Evolutionary conservation across 2,113 vertebrate genomes (phyloP).

Genomic region (Tringa solitaria): DNA sequence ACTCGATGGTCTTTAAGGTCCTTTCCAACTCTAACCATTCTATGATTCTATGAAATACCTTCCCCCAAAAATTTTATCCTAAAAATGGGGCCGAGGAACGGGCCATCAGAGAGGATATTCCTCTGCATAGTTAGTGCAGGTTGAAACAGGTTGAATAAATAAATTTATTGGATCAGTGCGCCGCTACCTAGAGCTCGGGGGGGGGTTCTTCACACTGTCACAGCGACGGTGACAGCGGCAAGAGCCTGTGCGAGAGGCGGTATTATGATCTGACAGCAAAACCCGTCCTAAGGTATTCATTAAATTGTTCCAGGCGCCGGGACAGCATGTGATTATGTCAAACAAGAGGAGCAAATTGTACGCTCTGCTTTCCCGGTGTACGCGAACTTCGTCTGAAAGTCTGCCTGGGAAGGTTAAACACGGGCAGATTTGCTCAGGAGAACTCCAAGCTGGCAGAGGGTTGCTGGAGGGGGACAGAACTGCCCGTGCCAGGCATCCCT

Average conservation of each 20-base stretch:
- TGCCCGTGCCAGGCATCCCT: fast-evolving
- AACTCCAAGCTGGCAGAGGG: background rate
- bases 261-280: conserved; percentile 22
- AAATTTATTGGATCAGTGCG: background rate
- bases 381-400: fast-evolving
- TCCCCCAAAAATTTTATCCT: background rate
- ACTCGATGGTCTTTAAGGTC: too few species aligned
- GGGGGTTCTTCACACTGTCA: background rate
- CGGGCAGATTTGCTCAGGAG: background rate
- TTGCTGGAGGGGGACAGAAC: fast-evolving
- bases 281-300: background rate
- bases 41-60: too few species aligned
- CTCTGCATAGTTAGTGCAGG: background rate
- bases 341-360: background rate
- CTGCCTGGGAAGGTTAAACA: background rate
- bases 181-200: background rate
- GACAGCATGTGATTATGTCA: conserved; percentile 45
- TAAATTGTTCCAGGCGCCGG: background rate
- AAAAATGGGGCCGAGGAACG: background rate
- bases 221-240: background rate
- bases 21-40: too few species aligned
- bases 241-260: background rate
- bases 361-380: background rate
- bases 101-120: background rate
- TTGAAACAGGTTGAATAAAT: background rate